Conservation (phyloP, 2,113 vertebrate species). For the Gorsachius goisagi region DNA sequence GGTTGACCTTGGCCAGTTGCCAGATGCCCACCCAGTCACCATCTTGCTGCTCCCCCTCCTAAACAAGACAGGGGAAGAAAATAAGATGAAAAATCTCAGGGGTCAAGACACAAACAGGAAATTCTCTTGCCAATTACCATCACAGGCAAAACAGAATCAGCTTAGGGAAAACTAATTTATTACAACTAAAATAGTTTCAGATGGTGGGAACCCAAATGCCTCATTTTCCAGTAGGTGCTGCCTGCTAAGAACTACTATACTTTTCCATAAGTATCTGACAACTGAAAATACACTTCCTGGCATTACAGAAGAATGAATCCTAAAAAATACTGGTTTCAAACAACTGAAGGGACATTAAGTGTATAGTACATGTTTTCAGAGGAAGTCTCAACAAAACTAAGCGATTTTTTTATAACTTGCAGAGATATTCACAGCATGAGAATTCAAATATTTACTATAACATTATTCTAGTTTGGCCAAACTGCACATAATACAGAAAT, state of each 20-base stretch:
- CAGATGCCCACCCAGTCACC: fast-evolving
- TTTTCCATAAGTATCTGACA: background rate
- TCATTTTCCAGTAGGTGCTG: background rate
- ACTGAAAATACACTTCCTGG: background rate
- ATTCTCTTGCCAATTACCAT: background rate
- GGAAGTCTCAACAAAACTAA: background rate
- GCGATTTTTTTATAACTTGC: background rate
- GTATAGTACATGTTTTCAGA: background rate
- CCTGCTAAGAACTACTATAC: background rate
- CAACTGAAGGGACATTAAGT: background rate
- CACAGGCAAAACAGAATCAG: background rate
- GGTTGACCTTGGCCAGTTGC: background rate
- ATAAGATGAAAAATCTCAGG: background rate
- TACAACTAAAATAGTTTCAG: background rate
- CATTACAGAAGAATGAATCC: background rate
- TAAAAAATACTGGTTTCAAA: background rate
- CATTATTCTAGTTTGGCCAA: background rate
- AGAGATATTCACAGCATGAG: fast-evolving
- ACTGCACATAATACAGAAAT: background rate
- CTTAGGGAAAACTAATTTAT: background rate
- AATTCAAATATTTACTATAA: background rate
- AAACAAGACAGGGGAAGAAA: background rate
- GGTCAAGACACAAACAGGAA: background rate
- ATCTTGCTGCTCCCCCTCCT: background rate
- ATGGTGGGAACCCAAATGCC: background rate